A percentile compares a stretch with the other conserved stretches of the same genome.
Evolutionary conservation across 2,797 vertebrate genomes (phyloP).

Genomic region (Chrosomus eos): DNA sequence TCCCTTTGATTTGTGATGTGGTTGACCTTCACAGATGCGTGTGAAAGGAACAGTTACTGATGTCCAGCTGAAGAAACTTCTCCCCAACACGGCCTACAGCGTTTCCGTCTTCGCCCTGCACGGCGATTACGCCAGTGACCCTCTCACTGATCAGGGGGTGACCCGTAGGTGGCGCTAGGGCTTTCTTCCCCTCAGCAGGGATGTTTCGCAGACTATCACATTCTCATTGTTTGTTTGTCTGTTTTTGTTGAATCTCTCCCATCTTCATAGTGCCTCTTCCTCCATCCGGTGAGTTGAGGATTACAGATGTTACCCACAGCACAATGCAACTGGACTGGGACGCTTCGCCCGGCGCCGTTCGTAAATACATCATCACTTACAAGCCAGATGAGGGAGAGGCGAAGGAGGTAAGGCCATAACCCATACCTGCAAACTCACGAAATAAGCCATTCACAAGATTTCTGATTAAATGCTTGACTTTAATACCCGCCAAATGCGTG

Average conservation of each 20-base stretch:
- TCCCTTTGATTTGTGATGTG: constrained; percentile 54
- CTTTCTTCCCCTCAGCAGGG: constrained; percentile 54
- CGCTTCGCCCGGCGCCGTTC: constrained; percentile 86
- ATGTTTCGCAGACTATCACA: constrained; percentile 28
- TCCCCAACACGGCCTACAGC: constrained; percentile 90
- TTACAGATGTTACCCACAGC: constrained; percentile 94
- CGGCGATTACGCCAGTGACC: constrained; percentile 85
- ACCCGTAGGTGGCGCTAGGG: constrained; percentile 84
- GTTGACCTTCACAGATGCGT: constrained; percentile 62
- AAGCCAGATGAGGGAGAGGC: constrained; percentile 82
- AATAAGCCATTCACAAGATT: not conserved
- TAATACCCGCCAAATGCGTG: not conserved
- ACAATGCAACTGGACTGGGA: constrained; percentile 90
- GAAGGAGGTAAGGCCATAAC: constrained; percentile 84
- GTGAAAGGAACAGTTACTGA: constrained; percentile 72
- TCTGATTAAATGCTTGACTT: not conserved
- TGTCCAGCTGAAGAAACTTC: constrained; percentile 85
- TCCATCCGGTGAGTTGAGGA: constrained; percentile 80
- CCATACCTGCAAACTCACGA: not conserved
- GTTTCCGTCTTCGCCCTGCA: constrained; percentile 85
- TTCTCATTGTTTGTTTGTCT: constrained; percentile 49
- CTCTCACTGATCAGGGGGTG: constrained; percentile 87
- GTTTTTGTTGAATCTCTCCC: constrained; percentile 26
- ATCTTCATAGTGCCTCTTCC: constrained; percentile 85
- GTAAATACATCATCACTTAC: constrained; percentile 90